Percentiles rank a stretch among this genome's conserved stretches.
Conservation (phyloP, 2,797 vertebrate species). For the Coregonus ussuriensis region DNA sequence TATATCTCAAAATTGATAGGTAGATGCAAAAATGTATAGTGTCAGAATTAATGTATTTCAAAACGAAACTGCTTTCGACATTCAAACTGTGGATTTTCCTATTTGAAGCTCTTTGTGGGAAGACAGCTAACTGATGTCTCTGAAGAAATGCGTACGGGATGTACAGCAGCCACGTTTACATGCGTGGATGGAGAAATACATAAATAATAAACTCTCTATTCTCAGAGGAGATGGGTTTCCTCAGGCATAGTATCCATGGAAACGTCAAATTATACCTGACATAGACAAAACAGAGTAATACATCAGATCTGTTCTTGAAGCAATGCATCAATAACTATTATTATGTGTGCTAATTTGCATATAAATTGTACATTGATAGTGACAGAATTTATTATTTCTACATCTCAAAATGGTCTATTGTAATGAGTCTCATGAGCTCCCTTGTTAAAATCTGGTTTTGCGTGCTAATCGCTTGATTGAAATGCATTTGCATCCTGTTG, state of each 20-base stretch:
- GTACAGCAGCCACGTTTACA: conserved; percentile 46
- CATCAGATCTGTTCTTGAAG: conserved; percentile 19
- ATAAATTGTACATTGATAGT: conserved; percentile 26
- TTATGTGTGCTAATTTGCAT: conserved; percentile 44
- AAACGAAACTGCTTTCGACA: conserved; percentile 15
- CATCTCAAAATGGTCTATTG: background rate
- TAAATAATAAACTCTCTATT: conserved; percentile 33
- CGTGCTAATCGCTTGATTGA: background rate
- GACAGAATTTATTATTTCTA: background rate
- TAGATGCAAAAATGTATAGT: background rate
- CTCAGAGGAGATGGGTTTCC: conserved; percentile 55
- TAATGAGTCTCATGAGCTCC: background rate
- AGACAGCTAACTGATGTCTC: conserved; percentile 7
- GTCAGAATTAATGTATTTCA: background rate
- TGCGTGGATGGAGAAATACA: conserved; percentile 36
- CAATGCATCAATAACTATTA: background rate
- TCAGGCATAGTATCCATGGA: conserved; percentile 66
- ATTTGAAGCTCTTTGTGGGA: background rate
- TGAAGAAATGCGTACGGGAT: conserved; percentile 13
- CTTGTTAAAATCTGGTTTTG: background rate
- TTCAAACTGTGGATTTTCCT: background rate
- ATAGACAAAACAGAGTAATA: conserved; percentile 47
- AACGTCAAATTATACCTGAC: conserved; percentile 70
- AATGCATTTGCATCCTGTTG: background rate
- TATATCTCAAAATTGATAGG: too few relatives aligned